Percentiles rank a stretch among this genome's conserved stretches.
phyloP scores from a whole-genome alignment of 2,888 invertebrate species.

The Pachycephus smyrnensis region DNA sequence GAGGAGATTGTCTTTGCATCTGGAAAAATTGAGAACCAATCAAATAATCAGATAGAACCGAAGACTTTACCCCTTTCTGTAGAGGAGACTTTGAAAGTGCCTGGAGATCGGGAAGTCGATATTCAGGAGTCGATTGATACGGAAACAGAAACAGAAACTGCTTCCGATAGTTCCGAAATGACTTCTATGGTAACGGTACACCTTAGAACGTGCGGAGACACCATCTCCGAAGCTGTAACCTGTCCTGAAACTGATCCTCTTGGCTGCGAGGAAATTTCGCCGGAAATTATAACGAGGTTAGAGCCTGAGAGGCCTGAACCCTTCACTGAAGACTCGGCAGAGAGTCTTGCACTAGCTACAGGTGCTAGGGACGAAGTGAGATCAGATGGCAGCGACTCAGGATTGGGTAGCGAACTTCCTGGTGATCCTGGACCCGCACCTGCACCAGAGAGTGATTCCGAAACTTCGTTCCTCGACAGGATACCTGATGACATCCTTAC shows the following conservation, averaged over 20 bases:
- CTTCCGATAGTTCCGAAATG: conserved; percentile 50
- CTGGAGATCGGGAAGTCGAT: conserved; percentile 5
- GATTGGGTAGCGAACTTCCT: conserved; percentile 80
- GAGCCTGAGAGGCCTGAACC: conserved; percentile 57
- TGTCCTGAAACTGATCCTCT: conserved; percentile 47
- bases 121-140: conserved; percentile 42
- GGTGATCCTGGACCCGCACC: conserved; percentile 70
- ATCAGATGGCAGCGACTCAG: conserved; percentile 88
- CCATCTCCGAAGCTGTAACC: conserved; percentile 33
- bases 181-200: conserved; percentile 23
- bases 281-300: conserved; percentile 52
- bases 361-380: conserved; percentile 67
- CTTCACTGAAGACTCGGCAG: conserved; percentile 63
- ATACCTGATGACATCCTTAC: conserved; percentile 64
- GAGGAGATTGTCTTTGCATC: conserved; percentile 30
- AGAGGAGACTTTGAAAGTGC: not conserved
- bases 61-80: not conserved
- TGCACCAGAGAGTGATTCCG: conserved; percentile 68
- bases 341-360: conserved; percentile 56
- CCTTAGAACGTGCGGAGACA: conserved; percentile 28
- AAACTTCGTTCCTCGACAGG: conserved; percentile 69
- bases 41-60: not conserved
- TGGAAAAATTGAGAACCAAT: conserved; percentile 10
- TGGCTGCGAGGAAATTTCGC: conserved; percentile 44
- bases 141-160: conserved; percentile 56